Base-by-base conservation (phyloP, 2,113 vertebrate genomes). In the Gobiocypris rarus region DNA sequence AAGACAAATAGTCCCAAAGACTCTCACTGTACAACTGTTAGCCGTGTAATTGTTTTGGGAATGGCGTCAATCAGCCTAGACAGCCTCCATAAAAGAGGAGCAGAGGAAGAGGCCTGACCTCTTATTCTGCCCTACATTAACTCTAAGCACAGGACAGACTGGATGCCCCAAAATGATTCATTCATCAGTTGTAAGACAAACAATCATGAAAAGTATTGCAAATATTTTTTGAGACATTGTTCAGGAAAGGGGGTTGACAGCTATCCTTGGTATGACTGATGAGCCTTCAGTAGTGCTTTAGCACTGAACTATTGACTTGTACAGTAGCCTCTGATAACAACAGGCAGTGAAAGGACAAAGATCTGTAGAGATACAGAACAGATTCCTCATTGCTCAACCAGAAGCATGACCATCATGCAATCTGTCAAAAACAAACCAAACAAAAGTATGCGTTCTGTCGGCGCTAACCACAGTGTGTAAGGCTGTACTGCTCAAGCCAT, bases 41-140 rank as follows among this genome's bases (percentile, higher is more conserved):
- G 17, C 89, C 73, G 86, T 88, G 84, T 92, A 91, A 93, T 86
- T 86, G 87, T 75, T 91, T 86, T 87, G 91, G 87, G 5, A 82
- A 87, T 90, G 89, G 87, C 69, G 88, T 92, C 89, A 90, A 83
- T 89, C 80, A 90, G 88, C 87, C 34, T 43, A 86, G 82, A 80
- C 75, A 70, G 84, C 73, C 58, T 17, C 81, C 84, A 75, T 82
- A 82, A 86, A 89, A 85, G 24, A 48, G 9, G 9, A 70, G 58
- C 50, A 56, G 73, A 86, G 75, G 87, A 88, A 88, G 81, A 59
- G 80, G 79, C 75, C 86, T 38, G 84, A 84, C 83, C 84, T 86
- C 34, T 88, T 67, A 22, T 82, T 85, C 59, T 87, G 24, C 50
- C 75, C 58, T 79, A n/a, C 13, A 34, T 6, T 24, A 28, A 50